These are phyloP conservation scores for Brachionus rotundiformis DNA, from an alignment of 1,140 invertebrate species.

Conservation along the genomic window DNA sequence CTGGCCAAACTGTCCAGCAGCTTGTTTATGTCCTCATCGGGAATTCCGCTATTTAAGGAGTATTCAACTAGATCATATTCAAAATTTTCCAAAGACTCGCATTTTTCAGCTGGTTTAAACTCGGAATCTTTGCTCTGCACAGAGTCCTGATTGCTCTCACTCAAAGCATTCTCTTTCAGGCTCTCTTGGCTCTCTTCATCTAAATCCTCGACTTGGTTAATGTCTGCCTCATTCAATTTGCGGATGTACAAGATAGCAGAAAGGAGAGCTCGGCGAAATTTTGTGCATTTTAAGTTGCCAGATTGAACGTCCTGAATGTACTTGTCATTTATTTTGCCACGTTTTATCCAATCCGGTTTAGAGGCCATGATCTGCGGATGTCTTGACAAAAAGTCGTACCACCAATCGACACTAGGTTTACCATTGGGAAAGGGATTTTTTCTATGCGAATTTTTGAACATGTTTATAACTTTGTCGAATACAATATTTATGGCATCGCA, in stretches of 20 bases:
- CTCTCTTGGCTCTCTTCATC: conserved; percentile 6
- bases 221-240: background rate
- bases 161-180: background rate
- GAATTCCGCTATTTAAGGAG: background rate
- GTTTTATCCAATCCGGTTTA: conserved; percentile 47
- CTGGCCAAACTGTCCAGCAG: conserved; percentile 6
- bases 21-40: conserved; percentile 12
- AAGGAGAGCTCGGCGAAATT: conserved; percentile 28
- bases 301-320: conserved; percentile 51
- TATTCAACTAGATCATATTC: background rate
- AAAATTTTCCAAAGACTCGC: background rate
- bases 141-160: background rate
- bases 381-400: conserved; percentile 51
- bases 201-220: too few relatives aligned
- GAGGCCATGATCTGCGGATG: conserved; percentile 51
- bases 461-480: conserved; percentile 29
- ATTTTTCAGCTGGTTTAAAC: background rate
- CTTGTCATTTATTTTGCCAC: conserved; percentile 50
- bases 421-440: conserved; percentile 47
- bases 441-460: conserved; percentile 14
- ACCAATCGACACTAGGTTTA: conserved; percentile 39
- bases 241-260: conserved; percentile 42
- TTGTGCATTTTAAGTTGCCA: conserved; percentile 40
- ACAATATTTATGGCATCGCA: conserved; percentile 42
- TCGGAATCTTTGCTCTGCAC: background rate